These are phyloP conservation scores for Synergus laeviventris DNA, from an alignment of 2,888 invertebrate species.

Conservation along the genomic window DNA sequence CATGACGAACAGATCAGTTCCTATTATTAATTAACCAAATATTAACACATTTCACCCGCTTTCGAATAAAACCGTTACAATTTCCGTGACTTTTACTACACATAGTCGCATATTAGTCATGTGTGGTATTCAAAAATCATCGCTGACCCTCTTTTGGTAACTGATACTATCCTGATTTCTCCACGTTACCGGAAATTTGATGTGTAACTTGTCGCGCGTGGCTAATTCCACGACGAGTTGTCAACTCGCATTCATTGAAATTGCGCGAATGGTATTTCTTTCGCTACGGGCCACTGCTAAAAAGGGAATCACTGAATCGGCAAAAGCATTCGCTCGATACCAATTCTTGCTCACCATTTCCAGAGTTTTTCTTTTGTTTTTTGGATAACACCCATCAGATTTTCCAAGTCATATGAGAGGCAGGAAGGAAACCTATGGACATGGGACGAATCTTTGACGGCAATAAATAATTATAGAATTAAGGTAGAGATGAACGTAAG, in stretches of 20 bases:
- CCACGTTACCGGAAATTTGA: slow-evolving; percentile 37
- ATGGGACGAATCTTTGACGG: slow-evolving; percentile 53
- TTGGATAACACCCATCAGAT: background rate
- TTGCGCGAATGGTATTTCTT: slow-evolving; percentile 10
- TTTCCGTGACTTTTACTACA: slow-evolving; percentile 40
- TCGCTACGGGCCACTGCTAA: background rate
- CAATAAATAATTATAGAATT: slow-evolving; percentile 61
- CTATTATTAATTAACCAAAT: background rate
- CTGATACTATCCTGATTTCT: slow-evolving; percentile 38
- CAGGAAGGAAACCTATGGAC: background rate
- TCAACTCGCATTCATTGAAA: background rate
- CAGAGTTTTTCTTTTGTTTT: background rate
- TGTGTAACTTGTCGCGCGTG: slow-evolving; percentile 40
- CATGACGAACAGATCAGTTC: background rate
- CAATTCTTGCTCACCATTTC: background rate
- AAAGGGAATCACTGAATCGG: slow-evolving; percentile 15
- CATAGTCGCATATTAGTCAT: background rate
- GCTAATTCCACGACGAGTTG: slow-evolving; percentile 16
- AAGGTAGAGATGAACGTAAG: slow-evolving; percentile 64
- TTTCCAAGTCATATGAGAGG: background rate
- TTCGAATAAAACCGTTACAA: slow-evolving; percentile 36
- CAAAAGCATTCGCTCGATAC: background rate
- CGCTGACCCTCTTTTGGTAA: slow-evolving; percentile 39
- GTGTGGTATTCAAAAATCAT: slow-evolving; percentile 32
- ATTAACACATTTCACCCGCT: slow-evolving; percentile 33